A percentile compares a stretch with the other conserved stretches of the same genome.
phyloP scores from a whole-genome alignment of 2,113 vertebrate species.

The Aspiorhynchus laticeps region DNA sequence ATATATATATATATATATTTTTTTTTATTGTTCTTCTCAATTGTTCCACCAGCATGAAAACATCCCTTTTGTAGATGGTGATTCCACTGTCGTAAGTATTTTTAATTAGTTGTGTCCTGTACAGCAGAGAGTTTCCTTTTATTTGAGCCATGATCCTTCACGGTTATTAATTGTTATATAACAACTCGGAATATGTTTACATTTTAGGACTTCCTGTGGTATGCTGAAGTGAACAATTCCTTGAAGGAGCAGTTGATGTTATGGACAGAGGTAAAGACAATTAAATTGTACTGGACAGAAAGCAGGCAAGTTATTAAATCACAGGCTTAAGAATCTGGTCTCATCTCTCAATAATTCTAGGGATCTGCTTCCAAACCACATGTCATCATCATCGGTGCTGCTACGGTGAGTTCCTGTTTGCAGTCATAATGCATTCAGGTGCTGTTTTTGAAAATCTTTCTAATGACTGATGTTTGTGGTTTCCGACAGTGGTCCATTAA shows the following conservation, averaged over 20 bases:
- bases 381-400: conserved; percentile 88
- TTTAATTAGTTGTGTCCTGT: background rate
- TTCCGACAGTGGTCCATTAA: conserved; percentile 94
- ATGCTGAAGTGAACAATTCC: conserved; percentile 93
- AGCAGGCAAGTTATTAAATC: background rate
- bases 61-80: conserved; percentile 87
- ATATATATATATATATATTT: no score
- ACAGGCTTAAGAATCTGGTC: background rate
- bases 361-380: conserved; percentile 82
- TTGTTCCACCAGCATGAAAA: conserved; percentile 85
- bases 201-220: conserved; percentile 91
- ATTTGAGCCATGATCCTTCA: background rate
- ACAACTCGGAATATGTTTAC: conserved; percentile 35
- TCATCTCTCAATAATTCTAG: conserved; percentile 68
- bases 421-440: no score
- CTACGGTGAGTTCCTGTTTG: conserved; percentile 81
- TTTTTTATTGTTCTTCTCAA: background rate
- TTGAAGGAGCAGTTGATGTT: conserved; percentile 90
- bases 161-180: background rate
- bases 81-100: conserved; percentile 87
- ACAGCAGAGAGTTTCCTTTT: background rate
- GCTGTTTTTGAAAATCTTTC: background rate
- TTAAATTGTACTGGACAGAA: background rate
- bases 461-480: conserved; percentile 29
- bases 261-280: conserved; percentile 77